A percentile compares a stretch with the other conserved stretches of the same genome.
Conservation (phyloP, 2,797 vertebrate species). For the Parauchenoglanis punctatus region DNA sequence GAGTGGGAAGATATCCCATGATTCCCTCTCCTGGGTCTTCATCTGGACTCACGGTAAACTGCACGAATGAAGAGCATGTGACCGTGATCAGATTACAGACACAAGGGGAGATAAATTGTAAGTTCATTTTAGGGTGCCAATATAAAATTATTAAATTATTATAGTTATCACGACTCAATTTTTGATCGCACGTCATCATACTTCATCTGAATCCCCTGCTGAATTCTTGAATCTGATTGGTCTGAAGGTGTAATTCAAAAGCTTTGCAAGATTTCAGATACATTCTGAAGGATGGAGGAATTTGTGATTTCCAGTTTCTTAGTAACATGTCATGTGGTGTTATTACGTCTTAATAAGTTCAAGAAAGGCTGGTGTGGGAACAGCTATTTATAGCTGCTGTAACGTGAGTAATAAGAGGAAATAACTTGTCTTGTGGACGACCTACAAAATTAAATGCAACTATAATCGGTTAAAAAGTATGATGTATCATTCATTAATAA, state of each 20-base stretch:
- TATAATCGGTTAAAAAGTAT: too few relatives aligned
- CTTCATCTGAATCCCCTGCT: background rate
- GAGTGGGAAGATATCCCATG: constrained; percentile 69
- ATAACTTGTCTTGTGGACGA: background rate
- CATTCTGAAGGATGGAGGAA: background rate
- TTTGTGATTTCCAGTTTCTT: background rate
- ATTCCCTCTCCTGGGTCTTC: constrained; percentile 52
- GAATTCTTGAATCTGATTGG: background rate
- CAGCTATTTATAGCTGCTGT: constrained; percentile 9
- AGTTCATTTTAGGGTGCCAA: background rate
- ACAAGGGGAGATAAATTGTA: background rate
- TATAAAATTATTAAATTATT: background rate
- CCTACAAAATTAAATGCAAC: background rate
- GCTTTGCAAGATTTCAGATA: background rate
- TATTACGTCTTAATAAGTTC: background rate
- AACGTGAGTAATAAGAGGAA: background rate
- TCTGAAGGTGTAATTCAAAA: background rate
- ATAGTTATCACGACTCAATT: background rate
- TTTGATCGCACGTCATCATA: background rate
- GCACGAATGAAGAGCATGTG: background rate
- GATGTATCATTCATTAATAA: background rate
- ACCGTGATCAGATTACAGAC: constrained; percentile 3
- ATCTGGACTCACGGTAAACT: constrained; percentile 20
- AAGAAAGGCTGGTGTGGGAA: background rate
- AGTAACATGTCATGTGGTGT: background rate